Percentiles rank a stretch among this genome's conserved stretches.
Evolutionary conservation across 1,140 invertebrate genomes (phyloP).

Genomic region (Drosophila virilis): DNA sequence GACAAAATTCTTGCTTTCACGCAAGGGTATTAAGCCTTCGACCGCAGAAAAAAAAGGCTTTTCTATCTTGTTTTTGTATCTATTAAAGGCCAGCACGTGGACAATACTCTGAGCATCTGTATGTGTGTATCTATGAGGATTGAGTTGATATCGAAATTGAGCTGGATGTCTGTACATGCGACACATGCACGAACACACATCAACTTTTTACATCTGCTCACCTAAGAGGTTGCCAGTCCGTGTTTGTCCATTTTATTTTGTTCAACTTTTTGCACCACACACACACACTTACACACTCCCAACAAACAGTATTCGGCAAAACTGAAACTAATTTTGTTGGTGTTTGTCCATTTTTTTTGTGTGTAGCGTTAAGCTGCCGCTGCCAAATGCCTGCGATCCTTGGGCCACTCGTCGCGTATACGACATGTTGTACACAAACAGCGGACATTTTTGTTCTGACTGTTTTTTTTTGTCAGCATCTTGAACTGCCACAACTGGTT

Average conservation of each 20-base stretch:
- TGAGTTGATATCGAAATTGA: slow-evolving; percentile 54
- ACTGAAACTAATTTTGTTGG: slow-evolving; percentile 65
- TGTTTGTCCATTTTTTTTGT: slow-evolving; percentile 38
- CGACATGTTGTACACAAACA: slow-evolving; percentile 60
- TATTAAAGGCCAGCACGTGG: slow-evolving; percentile 50
- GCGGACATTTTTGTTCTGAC: slow-evolving; percentile 44
- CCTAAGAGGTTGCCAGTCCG: slow-evolving; percentile 16
- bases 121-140: not conserved
- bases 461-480: slow-evolving; percentile 26
- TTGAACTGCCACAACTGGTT: slow-evolving; percentile 54
- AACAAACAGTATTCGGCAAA: slow-evolving; percentile 10
- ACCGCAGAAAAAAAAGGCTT: not conserved
- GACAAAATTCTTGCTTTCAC: too few species aligned
- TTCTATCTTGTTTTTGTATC: slow-evolving; percentile 14
- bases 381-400: slow-evolving; percentile 45
- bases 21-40: slow-evolving; percentile 1
- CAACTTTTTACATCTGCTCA: slow-evolving; percentile 46
- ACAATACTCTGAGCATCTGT: slow-evolving; percentile 4
- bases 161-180: slow-evolving; percentile 30
- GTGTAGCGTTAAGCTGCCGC: slow-evolving; percentile 37
- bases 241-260: slow-evolving; percentile 40
- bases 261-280: slow-evolving; percentile 35
- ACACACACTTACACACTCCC: slow-evolving; percentile 5
- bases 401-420: slow-evolving; percentile 54
- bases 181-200: slow-evolving; percentile 23